phyloP scores from a whole-genome alignment of 2,797 vertebrate species.

The Coreius guichenoti region DNA sequence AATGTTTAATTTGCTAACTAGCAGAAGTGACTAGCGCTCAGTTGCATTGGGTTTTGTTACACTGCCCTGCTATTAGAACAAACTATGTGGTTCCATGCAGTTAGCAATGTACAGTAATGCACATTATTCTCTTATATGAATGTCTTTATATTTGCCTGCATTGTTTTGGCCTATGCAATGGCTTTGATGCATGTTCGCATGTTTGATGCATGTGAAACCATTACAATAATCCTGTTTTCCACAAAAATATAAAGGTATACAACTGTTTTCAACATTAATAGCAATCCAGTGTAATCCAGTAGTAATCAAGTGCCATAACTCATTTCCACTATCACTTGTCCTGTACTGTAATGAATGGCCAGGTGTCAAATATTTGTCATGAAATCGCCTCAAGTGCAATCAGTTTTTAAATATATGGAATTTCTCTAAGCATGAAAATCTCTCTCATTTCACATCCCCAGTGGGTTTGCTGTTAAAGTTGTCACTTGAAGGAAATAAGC shows the following conservation, averaged over 20 bases:
- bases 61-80: neutral
- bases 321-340: neutral
- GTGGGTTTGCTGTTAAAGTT: neutral
- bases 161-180: neutral
- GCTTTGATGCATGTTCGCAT: neutral
- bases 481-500: conserved; percentile 11
- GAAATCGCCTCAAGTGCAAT: neutral
- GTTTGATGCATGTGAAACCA: neutral
- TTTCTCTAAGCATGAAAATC: neutral
- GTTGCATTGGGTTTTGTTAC: neutral
- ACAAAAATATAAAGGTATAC: neutral
- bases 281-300: neutral
- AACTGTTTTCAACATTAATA: neutral
- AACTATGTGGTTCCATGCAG: neutral
- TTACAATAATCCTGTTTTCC: neutral
- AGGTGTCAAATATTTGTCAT: neutral
- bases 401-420: neutral
- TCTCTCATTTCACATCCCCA: neutral
- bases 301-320: neutral
- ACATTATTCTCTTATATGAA: neutral
- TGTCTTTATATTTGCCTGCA: neutral
- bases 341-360: neutral
- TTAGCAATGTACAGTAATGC: neutral
- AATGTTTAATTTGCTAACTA: neutral
- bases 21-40: neutral